Conservation (phyloP, 2,113 vertebrate species). For the Theristicus caerulescens region DNA sequence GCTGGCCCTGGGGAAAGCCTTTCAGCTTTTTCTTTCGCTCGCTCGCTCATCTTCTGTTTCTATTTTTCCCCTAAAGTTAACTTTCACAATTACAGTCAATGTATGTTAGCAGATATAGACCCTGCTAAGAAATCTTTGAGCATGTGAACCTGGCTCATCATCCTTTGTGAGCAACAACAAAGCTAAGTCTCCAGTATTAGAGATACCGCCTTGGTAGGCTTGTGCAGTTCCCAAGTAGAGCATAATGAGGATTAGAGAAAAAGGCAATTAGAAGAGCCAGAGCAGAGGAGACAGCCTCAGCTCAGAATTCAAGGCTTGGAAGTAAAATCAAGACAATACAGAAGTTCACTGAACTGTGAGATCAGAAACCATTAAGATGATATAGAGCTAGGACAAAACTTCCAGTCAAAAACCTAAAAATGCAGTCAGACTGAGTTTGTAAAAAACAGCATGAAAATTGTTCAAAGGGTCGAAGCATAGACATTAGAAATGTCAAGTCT, state of each 20-base stretch:
- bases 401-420: background rate
- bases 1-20: background rate
- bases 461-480: slow-evolving; percentile 4
- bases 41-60: background rate
- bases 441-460: slow-evolving; percentile 11
- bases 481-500: background rate
- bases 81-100: background rate
- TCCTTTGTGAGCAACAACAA: background rate
- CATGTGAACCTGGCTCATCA: background rate
- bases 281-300: background rate
- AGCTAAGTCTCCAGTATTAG: background rate
- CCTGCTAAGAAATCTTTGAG: background rate
- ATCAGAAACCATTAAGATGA: slow-evolving; percentile 3
- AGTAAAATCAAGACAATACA: slow-evolving; percentile 28
- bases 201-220: background rate
- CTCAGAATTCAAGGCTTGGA: slow-evolving; percentile 3
- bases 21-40: background rate
- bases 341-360: slow-evolving; percentile 33
- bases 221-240: background rate
- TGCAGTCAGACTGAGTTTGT: background rate
- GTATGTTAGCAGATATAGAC: background rate
- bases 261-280: slow-evolving; percentile 1
- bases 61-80: background rate
- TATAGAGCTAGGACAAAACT: background rate
- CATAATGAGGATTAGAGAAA: background rate